Percentiles rank a stretch among this genome's conserved stretches.
Conservation (phyloP, 1,140 invertebrate genomes). For the Manduca sexta region DNA sequence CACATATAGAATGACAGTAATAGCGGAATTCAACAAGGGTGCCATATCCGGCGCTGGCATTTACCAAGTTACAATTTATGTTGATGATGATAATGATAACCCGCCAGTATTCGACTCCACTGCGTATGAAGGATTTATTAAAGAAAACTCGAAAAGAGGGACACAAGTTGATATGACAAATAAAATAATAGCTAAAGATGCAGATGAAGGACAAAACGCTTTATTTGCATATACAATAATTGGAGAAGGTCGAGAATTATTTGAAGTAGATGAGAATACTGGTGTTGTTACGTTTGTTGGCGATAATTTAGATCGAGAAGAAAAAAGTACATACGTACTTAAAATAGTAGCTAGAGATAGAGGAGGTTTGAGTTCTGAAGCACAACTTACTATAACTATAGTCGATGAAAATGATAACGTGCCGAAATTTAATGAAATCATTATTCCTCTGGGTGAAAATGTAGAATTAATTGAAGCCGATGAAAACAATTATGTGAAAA, state of each 20-base stretch:
- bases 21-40: conserved; percentile 82
- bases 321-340: conserved; percentile 79
- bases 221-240: conserved; percentile 82
- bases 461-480: conserved; percentile 78
- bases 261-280: conserved; percentile 81
- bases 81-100: conserved; percentile 94
- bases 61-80: conserved; percentile 84
- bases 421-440: conserved; percentile 80
- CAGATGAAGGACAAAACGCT: conserved; percentile 86
- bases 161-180: conserved; percentile 82
- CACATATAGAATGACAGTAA: conserved; percentile 85
- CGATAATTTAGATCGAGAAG: conserved; percentile 82
- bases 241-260: conserved; percentile 84
- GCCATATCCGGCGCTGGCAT: conserved; percentile 79
- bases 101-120: conserved; percentile 84
- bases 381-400: conserved; percentile 80
- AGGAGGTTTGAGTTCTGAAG: conserved; percentile 82
- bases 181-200: conserved; percentile 81
- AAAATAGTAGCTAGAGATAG: conserved; percentile 83
- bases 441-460: conserved; percentile 77
- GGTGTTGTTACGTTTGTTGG: conserved; percentile 78
- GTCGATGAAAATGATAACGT: conserved; percentile 90
- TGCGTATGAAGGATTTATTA: conserved; percentile 84
- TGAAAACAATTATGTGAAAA: conserved; percentile 59
- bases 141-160: conserved; percentile 83